Conservation (phyloP, 2,888 invertebrate genomes). For the Drosophila hamatofila region DNA sequence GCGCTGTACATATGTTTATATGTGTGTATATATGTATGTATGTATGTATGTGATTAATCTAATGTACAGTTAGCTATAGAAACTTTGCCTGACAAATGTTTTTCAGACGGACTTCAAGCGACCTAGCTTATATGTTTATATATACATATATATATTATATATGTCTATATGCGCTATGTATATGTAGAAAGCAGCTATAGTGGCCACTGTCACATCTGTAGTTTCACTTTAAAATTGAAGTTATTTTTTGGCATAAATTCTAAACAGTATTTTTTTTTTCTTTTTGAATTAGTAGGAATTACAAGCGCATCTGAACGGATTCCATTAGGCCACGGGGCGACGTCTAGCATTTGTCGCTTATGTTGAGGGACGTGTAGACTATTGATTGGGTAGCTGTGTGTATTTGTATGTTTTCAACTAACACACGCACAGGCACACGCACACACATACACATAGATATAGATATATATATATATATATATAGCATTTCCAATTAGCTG, state of each 20-base stretch:
- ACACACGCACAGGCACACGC: background rate
- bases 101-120: background rate
- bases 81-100: background rate
- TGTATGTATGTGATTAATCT: background rate
- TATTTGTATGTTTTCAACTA: constrained; percentile 42
- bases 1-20: background rate
- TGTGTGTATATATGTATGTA: background rate
- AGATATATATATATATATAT: constrained; percentile 5
- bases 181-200: background rate
- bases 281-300: background rate
- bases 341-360: constrained; percentile 4
- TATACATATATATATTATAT: too few species aligned
- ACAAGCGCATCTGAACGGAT: background rate
- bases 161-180: too few species aligned
- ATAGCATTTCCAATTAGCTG: constrained; percentile 29
- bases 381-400: constrained; percentile 44
- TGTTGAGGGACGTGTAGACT: constrained; percentile 25
- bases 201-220: background rate
- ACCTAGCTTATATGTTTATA: background rate
- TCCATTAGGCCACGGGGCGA: constrained; percentile 1
- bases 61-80: background rate
- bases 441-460: background rate
- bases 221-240: constrained; percentile 20
- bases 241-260: constrained; percentile 26
- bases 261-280: constrained; percentile 1